Base-by-base conservation (phyloP, 2,888 invertebrate genomes). In the Athripsodes cinereus region DNA sequence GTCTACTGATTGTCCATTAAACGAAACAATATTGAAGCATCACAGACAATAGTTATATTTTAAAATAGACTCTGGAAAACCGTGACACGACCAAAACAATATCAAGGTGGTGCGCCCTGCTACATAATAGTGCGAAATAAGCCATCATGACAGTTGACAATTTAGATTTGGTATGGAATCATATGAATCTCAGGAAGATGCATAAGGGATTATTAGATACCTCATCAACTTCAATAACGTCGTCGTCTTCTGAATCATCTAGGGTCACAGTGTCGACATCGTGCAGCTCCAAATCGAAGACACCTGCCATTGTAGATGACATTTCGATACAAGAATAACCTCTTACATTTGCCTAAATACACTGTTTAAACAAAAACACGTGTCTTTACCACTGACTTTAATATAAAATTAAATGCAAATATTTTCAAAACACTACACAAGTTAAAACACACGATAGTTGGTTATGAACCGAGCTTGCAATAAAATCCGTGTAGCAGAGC, bases 201-300 rank as follows among this genome's bases (percentile, higher is more conserved):
- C 18, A 26, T 26, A 26, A 10, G 3, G 10, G 44, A 52, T 31
- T 48, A 20, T 46, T 31, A 13, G 10, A 8, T 82, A 93, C 94
- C 85, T 90, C 90, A 79, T 91, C 90, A 65, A 86, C 79, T 71
- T 91, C 91, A 72, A 93, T 88, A 72, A 87, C 87, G 80, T 96
- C 96, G 72, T 95, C 93, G 67, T 92, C 89, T 69, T 90, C 90
- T 71, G 88, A 87, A 73, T 89, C 87, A 70, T 82, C 86, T 67
- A 81, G 81, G 62, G 81, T 78, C 72, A 81, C 81, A 68, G 78
- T 77, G 72, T 85, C 85, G 60, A 75, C 79, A 70, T 87, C 87
- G 70, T 87, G 86, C 71, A 95, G 81, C 77, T 96, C 95, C 75
- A 96, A 86, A 82, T 94, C 93, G 76, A 96, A 95, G 74, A 95